These are phyloP conservation scores for Sycophila texana DNA, from an alignment of 2,888 invertebrate genomes.

Conservation along the genomic window DNA sequence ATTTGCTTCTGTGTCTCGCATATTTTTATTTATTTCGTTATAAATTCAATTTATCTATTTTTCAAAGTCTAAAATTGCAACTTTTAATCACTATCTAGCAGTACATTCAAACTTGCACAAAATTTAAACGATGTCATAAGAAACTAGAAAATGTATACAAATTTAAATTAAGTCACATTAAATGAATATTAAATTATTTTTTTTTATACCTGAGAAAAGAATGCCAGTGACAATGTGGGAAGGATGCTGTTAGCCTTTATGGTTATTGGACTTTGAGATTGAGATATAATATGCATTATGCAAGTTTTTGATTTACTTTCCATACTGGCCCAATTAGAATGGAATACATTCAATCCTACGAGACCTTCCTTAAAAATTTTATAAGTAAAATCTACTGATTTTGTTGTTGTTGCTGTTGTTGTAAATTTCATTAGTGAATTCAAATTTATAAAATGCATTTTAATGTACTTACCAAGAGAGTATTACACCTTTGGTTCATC, in stretches of 20 bases:
- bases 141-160: slow-evolving; percentile 38
- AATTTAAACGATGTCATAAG: slow-evolving; percentile 35
- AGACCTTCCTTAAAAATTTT: slow-evolving; percentile 13
- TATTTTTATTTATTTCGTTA: too few relatives aligned
- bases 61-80: too few relatives aligned
- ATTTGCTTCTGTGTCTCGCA: too few relatives aligned
- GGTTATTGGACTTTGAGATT: slow-evolving; percentile 39
- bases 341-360: slow-evolving; percentile 38
- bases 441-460: too few relatives aligned
- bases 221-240: slow-evolving; percentile 43
- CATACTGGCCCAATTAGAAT: slow-evolving; percentile 33
- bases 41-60: too few relatives aligned
- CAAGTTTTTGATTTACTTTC: slow-evolving; percentile 27
- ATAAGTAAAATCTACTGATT: too few relatives aligned
- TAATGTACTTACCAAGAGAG: not conserved
- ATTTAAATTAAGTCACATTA: not conserved
- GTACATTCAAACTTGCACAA: slow-evolving; percentile 38
- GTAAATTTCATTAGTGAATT: too few relatives aligned
- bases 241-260: slow-evolving; percentile 30
- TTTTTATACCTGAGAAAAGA: slow-evolving; percentile 33
- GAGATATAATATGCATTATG: slow-evolving; percentile 30
- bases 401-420: too few relatives aligned
- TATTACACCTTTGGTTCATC: not conserved
- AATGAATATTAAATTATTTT: not conserved
- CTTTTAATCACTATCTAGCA: not conserved